Conservation (phyloP, 2,113 vertebrate genomes). For the Typhlomys cinereus region DNA sequence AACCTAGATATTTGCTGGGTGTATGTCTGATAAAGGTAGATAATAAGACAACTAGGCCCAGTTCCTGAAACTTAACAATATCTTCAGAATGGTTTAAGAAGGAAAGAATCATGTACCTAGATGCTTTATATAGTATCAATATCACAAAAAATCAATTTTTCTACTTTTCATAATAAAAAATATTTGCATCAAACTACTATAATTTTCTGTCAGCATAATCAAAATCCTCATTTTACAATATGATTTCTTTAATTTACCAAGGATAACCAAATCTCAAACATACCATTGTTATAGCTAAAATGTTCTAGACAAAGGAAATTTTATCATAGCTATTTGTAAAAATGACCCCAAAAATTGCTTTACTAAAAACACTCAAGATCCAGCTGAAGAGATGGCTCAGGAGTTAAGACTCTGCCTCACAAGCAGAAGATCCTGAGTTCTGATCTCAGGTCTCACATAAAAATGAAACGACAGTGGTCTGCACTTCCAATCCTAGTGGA, state of each 20-base stretch:
- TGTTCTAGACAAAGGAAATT: background rate
- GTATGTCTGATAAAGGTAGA: background rate
- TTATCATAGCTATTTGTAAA: conserved; percentile 33
- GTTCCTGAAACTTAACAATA: conserved; percentile 22
- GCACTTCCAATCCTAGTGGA: too few relatives aligned
- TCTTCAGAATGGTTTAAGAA: background rate
- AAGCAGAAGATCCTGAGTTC: too few relatives aligned
- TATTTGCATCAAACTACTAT: background rate
- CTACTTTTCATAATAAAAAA: conserved; percentile 20
- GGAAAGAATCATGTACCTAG: background rate
- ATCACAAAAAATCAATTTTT: background rate
- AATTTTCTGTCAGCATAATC: conserved; percentile 15
- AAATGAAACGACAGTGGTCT: too few relatives aligned
- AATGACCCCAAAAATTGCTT: background rate
- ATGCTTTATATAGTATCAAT: background rate
- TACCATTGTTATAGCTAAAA: background rate
- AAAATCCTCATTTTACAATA: background rate
- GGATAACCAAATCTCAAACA: background rate
- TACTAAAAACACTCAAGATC: too few relatives aligned
- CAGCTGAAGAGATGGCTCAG: too few relatives aligned
- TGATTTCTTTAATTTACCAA: conserved; percentile 40
- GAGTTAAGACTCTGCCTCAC: too few relatives aligned
- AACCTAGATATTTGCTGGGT: background rate
- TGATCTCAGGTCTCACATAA: too few relatives aligned
- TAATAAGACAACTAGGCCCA: background rate